These are phyloP conservation scores for Drosophila jambulina DNA, from an alignment of 1,140 invertebrate species.

Conservation along the genomic window DNA sequence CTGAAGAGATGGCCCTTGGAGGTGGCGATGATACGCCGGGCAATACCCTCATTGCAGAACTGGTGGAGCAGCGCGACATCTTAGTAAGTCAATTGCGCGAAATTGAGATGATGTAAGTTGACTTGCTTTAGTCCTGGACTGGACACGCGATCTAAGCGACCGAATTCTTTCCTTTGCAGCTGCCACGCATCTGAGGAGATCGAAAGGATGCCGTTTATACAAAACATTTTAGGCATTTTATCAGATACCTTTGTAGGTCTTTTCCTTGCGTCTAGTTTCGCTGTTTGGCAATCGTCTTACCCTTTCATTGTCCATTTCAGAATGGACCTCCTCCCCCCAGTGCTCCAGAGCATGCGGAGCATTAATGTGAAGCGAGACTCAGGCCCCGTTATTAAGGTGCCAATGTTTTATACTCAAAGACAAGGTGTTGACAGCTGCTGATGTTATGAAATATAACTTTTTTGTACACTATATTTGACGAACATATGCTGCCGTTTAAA, in stretches of 20 bases:
- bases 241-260: slow-evolving; percentile 97
- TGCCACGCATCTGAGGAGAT: slow-evolving; percentile 97
- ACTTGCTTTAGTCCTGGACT: neutral
- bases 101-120: slow-evolving; percentile 95
- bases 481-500: too few species aligned
- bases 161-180: slow-evolving; percentile 31
- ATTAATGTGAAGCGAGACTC: slow-evolving; percentile 15
- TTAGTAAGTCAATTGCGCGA: slow-evolving; percentile 99
- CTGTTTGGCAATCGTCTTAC: slow-evolving; percentile 9
- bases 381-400: slow-evolving; percentile 35
- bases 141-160: neutral
- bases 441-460: neutral
- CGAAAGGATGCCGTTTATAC: slow-evolving; percentile 90
- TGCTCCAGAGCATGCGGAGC: slow-evolving; percentile 89
- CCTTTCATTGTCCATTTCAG: slow-evolving; percentile 85
- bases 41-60: slow-evolving; percentile 94
- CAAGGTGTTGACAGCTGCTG: neutral
- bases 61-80: slow-evolving; percentile 99
- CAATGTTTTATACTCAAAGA: slow-evolving; percentile 50
- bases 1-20: neutral
- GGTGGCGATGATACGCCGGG: slow-evolving; percentile 83
- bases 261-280: neutral
- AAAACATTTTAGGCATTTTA: slow-evolving; percentile 97
- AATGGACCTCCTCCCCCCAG: slow-evolving; percentile 98
- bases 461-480: neutral